These are phyloP conservation scores for Trachelus tabidus DNA, from an alignment of 2,888 invertebrate species.

Conservation along the genomic window DNA sequence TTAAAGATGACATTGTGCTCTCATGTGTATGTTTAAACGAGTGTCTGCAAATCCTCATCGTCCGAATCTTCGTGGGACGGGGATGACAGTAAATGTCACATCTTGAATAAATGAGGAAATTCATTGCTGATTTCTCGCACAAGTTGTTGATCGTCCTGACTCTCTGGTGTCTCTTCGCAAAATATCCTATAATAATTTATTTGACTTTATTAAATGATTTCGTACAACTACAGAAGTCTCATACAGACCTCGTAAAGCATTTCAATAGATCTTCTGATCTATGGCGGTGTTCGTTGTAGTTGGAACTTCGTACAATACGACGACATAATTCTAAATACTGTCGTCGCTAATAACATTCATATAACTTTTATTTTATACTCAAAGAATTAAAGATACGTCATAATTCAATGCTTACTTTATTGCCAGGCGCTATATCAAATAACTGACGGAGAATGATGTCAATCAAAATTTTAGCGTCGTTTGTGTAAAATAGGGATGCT, in stretches of 20 bases:
- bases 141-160: constrained; percentile 80
- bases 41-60: constrained; percentile 52
- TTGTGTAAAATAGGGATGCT: constrained; percentile 91
- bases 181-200: constrained; percentile 72
- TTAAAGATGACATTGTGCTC: not conserved
- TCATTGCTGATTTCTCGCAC: constrained; percentile 86
- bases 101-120: constrained; percentile 75
- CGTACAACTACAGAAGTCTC: constrained; percentile 28
- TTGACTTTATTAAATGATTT: constrained; percentile 9
- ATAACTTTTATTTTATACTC: constrained; percentile 25
- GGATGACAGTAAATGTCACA: constrained; percentile 56
- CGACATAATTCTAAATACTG: constrained; percentile 84
- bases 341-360: constrained; percentile 73
- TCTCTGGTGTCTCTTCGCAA: constrained; percentile 82
- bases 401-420: constrained; percentile 70
- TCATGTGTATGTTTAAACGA: constrained; percentile 41
- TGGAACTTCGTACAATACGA: constrained; percentile 83
- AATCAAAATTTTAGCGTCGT: constrained; percentile 92
- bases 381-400: not conserved
- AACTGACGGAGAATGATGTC: constrained; percentile 93
- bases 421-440: constrained; percentile 89
- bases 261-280: constrained; percentile 84
- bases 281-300: constrained; percentile 83
- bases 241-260: constrained; percentile 76
- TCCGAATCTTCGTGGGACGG: constrained; percentile 45